phyloP scores from a whole-genome alignment of 2,797 vertebrate species.

The Crenichthys baileyi region DNA sequence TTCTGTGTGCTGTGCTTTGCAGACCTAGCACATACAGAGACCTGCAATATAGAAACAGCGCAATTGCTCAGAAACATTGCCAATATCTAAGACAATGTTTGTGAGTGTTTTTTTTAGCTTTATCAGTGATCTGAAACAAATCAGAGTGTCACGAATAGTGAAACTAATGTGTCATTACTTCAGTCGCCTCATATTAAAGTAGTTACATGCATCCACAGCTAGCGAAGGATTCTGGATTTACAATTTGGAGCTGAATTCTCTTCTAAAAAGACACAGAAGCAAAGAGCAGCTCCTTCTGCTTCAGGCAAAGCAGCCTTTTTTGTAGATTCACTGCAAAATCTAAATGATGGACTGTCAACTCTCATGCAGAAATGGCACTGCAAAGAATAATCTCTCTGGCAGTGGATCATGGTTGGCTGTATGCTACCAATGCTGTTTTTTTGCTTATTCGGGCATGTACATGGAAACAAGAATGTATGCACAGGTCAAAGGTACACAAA shows the following conservation, averaged over 20 bases:
- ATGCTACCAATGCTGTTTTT: conserved; percentile 77
- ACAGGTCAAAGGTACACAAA: conserved; percentile 34
- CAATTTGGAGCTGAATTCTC: conserved; percentile 77
- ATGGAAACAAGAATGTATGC: conserved; percentile 50
- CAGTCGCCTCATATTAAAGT: conserved; percentile 62
- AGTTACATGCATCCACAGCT: conserved; percentile 55
- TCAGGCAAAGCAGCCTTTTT: conserved; percentile 81
- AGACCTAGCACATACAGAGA: conserved; percentile 51
- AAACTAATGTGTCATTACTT: conserved; percentile 50
- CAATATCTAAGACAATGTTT: conserved; percentile 26
- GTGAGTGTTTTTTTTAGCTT: conserved; percentile 40
- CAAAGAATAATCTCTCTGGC: conserved; percentile 85
- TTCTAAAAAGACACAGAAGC: conserved; percentile 78
- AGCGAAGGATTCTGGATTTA: conserved; percentile 71
- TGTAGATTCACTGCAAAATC: conserved; percentile 83
- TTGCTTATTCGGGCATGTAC: conserved; percentile 74
- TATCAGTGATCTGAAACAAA: conserved; percentile 47
- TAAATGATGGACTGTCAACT: conserved; percentile 87
- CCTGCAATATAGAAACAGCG: conserved; percentile 53
- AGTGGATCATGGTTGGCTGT: conserved; percentile 81
- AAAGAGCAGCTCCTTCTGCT: conserved; percentile 81
- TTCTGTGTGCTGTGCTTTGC: conserved; percentile 56
- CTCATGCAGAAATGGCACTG: conserved; percentile 80
- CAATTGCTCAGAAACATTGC: conserved; percentile 47
- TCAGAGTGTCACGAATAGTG: conserved; percentile 42